Evolutionary conservation across 2,797 vertebrate genomes (phyloP).

Genomic region (Esox lucius): DNA sequence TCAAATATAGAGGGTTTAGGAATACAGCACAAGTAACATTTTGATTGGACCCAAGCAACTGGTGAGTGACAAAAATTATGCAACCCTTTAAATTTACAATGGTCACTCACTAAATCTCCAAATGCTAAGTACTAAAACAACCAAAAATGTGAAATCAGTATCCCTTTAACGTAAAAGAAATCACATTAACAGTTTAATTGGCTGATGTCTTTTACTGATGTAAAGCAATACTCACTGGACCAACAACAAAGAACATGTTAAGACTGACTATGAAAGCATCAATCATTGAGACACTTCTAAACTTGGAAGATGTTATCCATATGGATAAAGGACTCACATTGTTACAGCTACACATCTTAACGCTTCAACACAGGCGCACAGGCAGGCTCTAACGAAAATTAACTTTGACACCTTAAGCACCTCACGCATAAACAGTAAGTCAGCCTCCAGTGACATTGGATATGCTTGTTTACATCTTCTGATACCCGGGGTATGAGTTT

Average conservation of each 20-base stretch:
- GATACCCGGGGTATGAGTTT: constrained; percentile 21
- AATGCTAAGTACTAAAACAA: too few relatives aligned
- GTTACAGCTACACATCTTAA: constrained; percentile 60
- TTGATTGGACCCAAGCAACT: too few relatives aligned
- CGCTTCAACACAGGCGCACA: constrained; percentile 24
- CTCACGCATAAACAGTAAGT: constrained; percentile 29
- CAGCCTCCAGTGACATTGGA: constrained; percentile 34
- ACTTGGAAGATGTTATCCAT: constrained; percentile 45
- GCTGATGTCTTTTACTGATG: constrained; percentile 54
- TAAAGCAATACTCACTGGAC: constrained; percentile 22
- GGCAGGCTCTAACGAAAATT: constrained; percentile 27
- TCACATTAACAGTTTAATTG: constrained; percentile 40
- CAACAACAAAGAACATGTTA: constrained; percentile 19
- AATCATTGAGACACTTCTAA: constrained; percentile 52
- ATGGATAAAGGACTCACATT: constrained; percentile 30
- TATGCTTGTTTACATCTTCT: constrained; percentile 43
- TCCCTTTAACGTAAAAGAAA: not conserved
- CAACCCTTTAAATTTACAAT: too few relatives aligned
- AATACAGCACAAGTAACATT: too few relatives aligned
- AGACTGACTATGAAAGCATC: constrained; percentile 46
- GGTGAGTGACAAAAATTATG: too few relatives aligned
- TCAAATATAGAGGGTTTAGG: too few relatives aligned
- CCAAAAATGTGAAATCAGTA: too few relatives aligned
- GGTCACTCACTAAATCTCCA: too few relatives aligned
- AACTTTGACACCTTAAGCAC: constrained; percentile 30